Conservation (phyloP, 1,140 invertebrate species). For the Drosophila ambigua region DNA sequence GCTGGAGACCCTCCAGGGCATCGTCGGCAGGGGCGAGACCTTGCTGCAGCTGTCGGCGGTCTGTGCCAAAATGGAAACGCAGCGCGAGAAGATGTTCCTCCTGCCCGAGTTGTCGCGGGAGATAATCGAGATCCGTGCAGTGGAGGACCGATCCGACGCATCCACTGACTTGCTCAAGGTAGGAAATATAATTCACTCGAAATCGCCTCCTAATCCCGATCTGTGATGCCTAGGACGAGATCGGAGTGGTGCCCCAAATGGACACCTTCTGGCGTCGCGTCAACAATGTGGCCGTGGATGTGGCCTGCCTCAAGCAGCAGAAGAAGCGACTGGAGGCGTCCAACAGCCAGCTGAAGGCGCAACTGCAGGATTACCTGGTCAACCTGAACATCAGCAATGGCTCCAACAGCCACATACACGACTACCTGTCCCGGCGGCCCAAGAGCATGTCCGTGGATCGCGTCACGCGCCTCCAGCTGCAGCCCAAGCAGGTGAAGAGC, state of each 20-base stretch:
- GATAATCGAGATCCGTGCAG: conserved; percentile 61
- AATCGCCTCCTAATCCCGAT: not conserved
- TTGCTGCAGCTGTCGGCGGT: conserved; percentile 85
- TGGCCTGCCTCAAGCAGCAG: conserved; percentile 71
- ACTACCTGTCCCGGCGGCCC: conserved; percentile 70
- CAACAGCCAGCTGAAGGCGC: conserved; percentile 65
- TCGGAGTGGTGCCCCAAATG: conserved; percentile 63
- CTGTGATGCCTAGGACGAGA: conserved; percentile 40
- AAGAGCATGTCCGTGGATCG: conserved; percentile 82
- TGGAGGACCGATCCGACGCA: conserved; percentile 16
- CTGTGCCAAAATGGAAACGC: conserved; percentile 86
- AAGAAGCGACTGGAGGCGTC: conserved; percentile 63
- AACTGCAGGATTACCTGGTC: conserved; percentile 76
- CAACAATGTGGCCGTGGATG: conserved; percentile 76
- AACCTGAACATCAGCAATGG: conserved; percentile 75
- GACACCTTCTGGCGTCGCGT: conserved; percentile 81
- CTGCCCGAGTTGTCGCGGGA: conserved; percentile 80
- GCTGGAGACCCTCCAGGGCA: conserved; percentile 50
- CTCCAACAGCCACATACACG: conserved; percentile 69
- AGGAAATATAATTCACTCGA: not conserved
- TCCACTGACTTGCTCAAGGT: conserved; percentile 55
- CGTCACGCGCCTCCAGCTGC: conserved; percentile 57
- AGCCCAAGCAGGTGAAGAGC: conserved; percentile 63
- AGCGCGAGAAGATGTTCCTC: conserved; percentile 85
- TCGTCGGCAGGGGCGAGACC: conserved; percentile 84